Base-by-base conservation (phyloP, 2,888 invertebrate genomes). In the Sylvicola cinctus region DNA sequence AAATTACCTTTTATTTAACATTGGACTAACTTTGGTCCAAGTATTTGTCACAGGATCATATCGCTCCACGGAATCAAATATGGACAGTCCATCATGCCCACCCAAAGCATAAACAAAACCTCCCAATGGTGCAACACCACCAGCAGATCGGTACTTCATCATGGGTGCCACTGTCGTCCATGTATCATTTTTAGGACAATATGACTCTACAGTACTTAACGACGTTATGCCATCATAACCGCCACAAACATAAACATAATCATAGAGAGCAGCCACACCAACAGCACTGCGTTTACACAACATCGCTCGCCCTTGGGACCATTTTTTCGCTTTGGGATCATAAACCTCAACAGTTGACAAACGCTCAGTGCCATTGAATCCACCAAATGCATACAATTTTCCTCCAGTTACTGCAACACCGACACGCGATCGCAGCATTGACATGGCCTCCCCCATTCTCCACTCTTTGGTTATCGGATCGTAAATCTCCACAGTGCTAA, bases 201-300 rank as follows among this genome's bases (percentile, higher is more conserved):
- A 87, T 46, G 77, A 68, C 55, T 87, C 60, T 2, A 84, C 83
- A 1, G 80, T 77, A 49, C 75, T 77, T 10, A 87, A 60, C 10
- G 84, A 84, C 2, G 77, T 74, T 4, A 77, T 70, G 3, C 87
- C 87, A 53, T 85, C 83, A 48, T 83, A 85, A 2, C 85, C 85
- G 3, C 79, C 79, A 50, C 79, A 80, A 2, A 79, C 84, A 48
- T 83, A 87, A 33, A 87, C 69, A 45, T 72, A 70, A 46, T 79
- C 78, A 42, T 76, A 74, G 16, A 84, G 57, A 3, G 83, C 70
- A 11, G 81, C 76, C 8, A 83, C 81, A 13, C 85, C 85, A 2
- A 85, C 68, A 39, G 79, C 79, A 55, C 78, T 77, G 51, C 80
- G 58, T 57, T 77, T 79, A 48, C 75, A 78, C 42, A 76, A 68